Base-by-base conservation (phyloP, 2,888 invertebrate species). In the Diachrysia chrysitis region DNA sequence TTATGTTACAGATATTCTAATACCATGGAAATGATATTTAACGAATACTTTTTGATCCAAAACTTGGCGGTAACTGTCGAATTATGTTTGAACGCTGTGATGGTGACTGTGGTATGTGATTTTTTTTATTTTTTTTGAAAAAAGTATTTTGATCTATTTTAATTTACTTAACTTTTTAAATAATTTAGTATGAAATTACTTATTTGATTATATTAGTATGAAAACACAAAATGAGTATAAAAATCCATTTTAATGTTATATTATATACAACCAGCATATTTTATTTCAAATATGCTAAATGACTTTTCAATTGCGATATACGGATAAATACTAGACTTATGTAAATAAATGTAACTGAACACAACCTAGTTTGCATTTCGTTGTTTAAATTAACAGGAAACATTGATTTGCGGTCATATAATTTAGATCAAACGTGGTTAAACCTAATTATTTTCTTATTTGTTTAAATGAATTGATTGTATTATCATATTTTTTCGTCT, bases 31-130 rank as follows among this genome's bases (percentile, higher is more conserved):
- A 73, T 64, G n/a, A 84, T 88, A 46, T 93, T 93, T 68, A 87
- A 90, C 62, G 91, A 91, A 70, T 94, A 91, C 79, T 94, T 94
- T 68, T 75, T 94, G 17, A 78, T 94, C 4, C 94, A 94, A 78
- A 93, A 93, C 67, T 71, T 93, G 58, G 92, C 92, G 2, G 84
- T 94, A 0, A 92, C 92, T 2, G 74, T 91, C 25, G 94, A 94
- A 67, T 65, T 94, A 48, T 94, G 94, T 77, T 79, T 94, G 6
- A 93, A 91, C 60, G 93, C 93, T 1, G 78, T 94, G 21, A 90
- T 94, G 88, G 82, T 92, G 0, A 87, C 92, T 1, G 74, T 88
- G 72, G 94, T 94, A 81, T 35, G 48, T 12, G n/a, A n/a, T n/a
- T n/a, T n/a, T 19, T 51, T 51, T 3, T 0, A 1, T 10, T 1